These are phyloP conservation scores for Seira ritae DNA, from an alignment of 2,888 invertebrate genomes.

Conservation along the genomic window DNA sequence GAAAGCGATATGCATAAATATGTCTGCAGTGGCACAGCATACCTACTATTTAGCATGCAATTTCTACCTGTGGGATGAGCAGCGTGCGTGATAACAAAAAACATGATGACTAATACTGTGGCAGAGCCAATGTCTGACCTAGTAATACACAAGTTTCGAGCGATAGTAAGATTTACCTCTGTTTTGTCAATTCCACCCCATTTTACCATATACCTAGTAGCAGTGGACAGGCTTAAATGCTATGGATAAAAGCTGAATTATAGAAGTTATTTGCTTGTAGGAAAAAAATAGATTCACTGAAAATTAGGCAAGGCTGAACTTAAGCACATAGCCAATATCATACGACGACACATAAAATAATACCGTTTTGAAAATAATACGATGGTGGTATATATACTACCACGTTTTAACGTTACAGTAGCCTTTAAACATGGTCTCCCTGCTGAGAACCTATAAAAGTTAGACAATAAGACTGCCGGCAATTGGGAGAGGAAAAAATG, in stretches of 20 bases:
- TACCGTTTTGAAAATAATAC: constrained; percentile 8
- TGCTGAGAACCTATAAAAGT: background rate
- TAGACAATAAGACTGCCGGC: background rate
- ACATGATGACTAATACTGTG: background rate
- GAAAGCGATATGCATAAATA: background rate
- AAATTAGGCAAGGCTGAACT: too few species aligned
- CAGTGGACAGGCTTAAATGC: background rate
- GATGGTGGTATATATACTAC: too few species aligned
- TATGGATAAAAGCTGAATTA: background rate
- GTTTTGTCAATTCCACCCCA: constrained; percentile 4
- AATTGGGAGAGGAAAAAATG: background rate
- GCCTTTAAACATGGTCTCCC: background rate
- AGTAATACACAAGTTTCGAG: background rate
- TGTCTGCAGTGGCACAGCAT: background rate
- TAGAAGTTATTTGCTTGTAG: background rate
- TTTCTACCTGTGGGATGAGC: constrained; percentile 8
- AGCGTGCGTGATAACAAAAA: constrained; percentile 3
- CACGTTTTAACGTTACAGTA: background rate
- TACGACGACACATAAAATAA: background rate
- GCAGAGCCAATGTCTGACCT: background rate
- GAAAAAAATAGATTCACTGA: background rate
- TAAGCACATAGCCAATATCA: too few species aligned
- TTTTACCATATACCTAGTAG: background rate
- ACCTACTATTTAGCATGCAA: background rate
- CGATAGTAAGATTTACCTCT: background rate